Percentiles rank a stretch among this genome's conserved stretches.
Conservation (phyloP, 1,140 invertebrate genomes). For the Micrasema minimum region DNA sequence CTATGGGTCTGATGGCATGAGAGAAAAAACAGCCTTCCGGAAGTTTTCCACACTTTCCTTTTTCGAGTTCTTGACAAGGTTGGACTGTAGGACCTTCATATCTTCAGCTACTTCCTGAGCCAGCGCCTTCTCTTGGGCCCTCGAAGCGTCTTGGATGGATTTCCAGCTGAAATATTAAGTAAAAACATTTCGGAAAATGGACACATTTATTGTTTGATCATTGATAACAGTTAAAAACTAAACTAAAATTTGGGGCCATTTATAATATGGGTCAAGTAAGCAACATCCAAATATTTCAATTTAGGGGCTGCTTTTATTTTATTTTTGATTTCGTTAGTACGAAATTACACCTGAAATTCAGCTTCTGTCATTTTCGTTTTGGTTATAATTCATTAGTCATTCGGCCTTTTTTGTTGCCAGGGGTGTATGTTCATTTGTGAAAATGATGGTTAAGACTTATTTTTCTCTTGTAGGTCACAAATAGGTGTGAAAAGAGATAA, state of each 20-base stretch:
- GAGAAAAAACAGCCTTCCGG: not conserved
- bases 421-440: too few species aligned
- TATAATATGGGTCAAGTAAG: not conserved
- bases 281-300: not conserved
- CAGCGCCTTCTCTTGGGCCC: not conserved
- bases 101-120: conserved; percentile 1
- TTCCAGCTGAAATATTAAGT: conserved; percentile 1
- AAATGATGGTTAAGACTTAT: too few species aligned
- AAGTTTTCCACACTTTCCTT: conserved; percentile 31
- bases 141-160: conserved; percentile 9
- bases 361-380: too few species aligned
- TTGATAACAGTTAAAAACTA: not conserved
- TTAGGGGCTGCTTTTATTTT: not conserved
- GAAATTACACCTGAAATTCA: too few species aligned
- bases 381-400: too few species aligned
- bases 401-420: too few species aligned
- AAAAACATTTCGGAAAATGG: not conserved
- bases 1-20: too few species aligned
- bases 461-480: too few species aligned
- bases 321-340: not conserved
- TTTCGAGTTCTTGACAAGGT: conserved; percentile 14
- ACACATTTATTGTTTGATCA: not conserved
- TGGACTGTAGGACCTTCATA: conserved; percentile 6
- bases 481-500: too few species aligned
- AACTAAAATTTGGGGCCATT: not conserved